Evolutionary conservation across 92 coral and sea anemone genomes (phyloP).

Genomic region (Porites evermanni): DNA sequence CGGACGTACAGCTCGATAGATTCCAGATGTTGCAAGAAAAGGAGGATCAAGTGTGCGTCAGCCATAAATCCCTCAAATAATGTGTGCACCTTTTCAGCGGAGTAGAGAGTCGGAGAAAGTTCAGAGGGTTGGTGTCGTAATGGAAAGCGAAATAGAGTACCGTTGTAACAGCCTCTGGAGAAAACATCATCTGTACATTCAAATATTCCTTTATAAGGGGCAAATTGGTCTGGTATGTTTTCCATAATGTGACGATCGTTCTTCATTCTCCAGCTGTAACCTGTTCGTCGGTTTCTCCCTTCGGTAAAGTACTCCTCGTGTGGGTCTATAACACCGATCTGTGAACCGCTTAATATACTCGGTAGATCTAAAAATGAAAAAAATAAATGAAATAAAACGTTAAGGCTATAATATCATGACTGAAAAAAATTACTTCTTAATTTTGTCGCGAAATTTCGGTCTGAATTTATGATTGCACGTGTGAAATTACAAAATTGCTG

Average conservation of each 20-base stretch:
- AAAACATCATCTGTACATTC: slow-evolving; percentile 50
- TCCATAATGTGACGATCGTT: slow-evolving; percentile 20
- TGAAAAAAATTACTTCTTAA: background rate
- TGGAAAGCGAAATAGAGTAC: slow-evolving; percentile 89
- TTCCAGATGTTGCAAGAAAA: slow-evolving; percentile 79
- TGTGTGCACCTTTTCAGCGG: slow-evolving; percentile 67
- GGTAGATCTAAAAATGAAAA: slow-evolving; percentile 76
- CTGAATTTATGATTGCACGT: background rate
- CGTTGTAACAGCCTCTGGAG: slow-evolving; percentile 52
- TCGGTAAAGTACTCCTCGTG: slow-evolving; percentile 84
- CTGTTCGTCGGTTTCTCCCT: slow-evolving; percentile 59
- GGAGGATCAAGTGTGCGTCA: slow-evolving; percentile 78
- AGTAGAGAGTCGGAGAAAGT: slow-evolving; percentile 76
- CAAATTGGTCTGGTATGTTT: slow-evolving; percentile 73
- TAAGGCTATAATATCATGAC: no score
- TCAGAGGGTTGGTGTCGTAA: slow-evolving; percentile 69
- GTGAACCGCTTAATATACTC: slow-evolving; percentile 77
- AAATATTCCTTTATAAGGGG: slow-evolving; percentile 75
- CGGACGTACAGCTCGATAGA: slow-evolving; percentile 74
- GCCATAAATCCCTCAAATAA: slow-evolving; percentile 72
- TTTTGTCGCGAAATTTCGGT: background rate
- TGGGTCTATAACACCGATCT: slow-evolving; percentile 85
- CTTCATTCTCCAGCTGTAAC: slow-evolving; percentile 60
- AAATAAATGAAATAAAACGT: background rate
- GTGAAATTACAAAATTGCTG: no score